These are phyloP conservation scores for Acronicta leporina DNA, from an alignment of 2,888 invertebrate genomes.

Conservation along the genomic window DNA sequence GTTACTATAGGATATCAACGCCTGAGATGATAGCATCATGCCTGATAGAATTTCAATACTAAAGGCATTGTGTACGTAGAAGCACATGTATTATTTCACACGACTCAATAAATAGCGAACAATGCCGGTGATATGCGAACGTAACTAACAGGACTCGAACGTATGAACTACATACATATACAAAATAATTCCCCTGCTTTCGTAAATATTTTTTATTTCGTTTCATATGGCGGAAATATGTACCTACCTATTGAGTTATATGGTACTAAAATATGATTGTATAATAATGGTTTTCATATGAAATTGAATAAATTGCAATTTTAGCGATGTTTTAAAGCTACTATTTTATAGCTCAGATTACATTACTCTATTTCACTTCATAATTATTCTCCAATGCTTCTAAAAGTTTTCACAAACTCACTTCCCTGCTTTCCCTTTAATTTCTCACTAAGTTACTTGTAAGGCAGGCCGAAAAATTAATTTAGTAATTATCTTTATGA, in stretches of 20 bases:
- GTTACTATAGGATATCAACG: conserved; percentile 48
- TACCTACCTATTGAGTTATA: not conserved
- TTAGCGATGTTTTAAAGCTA: too few species aligned
- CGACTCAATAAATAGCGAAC: conserved; percentile 59
- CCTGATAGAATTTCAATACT: conserved; percentile 50
- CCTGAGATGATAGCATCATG: conserved; percentile 32
- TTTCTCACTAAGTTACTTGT: conserved; percentile 23
- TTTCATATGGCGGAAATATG: conserved; percentile 18
- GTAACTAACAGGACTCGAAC: conserved; percentile 31
- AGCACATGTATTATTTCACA: conserved; percentile 58
- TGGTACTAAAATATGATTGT: too few species aligned
- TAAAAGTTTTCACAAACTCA: conserved; percentile 10
- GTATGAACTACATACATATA: conserved; percentile 34
- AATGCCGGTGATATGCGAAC: conserved; percentile 45
- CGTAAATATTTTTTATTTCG: conserved; percentile 20
- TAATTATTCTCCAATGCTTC: not conserved
- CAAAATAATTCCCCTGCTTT: conserved; percentile 34
- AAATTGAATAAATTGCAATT: too few species aligned
- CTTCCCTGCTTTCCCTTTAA: conserved; percentile 18
- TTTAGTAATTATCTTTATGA: conserved; percentile 38
- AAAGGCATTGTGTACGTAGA: conserved; percentile 33
- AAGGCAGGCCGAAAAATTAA: conserved; percentile 28
- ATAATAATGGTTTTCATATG: too few species aligned
- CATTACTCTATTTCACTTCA: too few species aligned
- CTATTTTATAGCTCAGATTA: too few species aligned